Evolutionary conservation across 92 coral and sea anemone species (phyloP).

Genomic region (Meandrina meandrites): DNA sequence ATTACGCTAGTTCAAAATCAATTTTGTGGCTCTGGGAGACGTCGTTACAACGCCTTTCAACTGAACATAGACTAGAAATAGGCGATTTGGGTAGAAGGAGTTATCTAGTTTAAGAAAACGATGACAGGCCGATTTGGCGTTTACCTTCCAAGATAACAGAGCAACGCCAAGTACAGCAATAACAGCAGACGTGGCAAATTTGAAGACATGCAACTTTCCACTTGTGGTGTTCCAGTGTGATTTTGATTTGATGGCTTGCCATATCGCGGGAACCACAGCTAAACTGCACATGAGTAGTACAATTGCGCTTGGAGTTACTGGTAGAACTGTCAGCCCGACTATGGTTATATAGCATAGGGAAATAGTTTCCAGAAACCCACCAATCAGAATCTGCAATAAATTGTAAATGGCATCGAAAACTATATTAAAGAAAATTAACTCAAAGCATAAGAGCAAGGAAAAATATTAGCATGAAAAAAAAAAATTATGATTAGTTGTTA

Average conservation of each 20-base stretch:
- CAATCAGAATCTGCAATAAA: conserved; percentile 59
- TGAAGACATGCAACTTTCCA: conserved; percentile 1
- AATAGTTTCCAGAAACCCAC: conserved; percentile 59
- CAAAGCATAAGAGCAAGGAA: not conserved
- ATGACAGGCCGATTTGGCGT: not conserved
- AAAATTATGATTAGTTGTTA: not conserved
- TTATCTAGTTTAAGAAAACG: too few relatives aligned
- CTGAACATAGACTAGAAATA: too few relatives aligned
- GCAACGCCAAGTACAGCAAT: conserved; percentile 35
- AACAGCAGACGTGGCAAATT: conserved; percentile 28
- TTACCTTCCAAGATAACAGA: conserved; percentile 19
- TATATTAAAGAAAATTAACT: too few relatives aligned
- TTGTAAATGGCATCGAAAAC: not conserved
- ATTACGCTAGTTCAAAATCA: not conserved
- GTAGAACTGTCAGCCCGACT: conserved; percentile 53
- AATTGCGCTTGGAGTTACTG: conserved; percentile 48
- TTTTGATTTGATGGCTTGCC: conserved; percentile 42
- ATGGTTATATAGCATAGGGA: conserved; percentile 62
- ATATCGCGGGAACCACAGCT: conserved; percentile 54
- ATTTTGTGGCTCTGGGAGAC: too few relatives aligned
- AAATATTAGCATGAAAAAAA: not conserved
- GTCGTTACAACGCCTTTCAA: too few relatives aligned
- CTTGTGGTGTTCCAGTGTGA: not conserved
- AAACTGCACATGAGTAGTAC: conserved; percentile 71
- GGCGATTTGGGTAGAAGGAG: too few relatives aligned